Percentiles rank a stretch among this genome's conserved stretches.
phyloP scores from a whole-genome alignment of 1,140 invertebrate genomes.

The Drosophila azteca region DNA sequence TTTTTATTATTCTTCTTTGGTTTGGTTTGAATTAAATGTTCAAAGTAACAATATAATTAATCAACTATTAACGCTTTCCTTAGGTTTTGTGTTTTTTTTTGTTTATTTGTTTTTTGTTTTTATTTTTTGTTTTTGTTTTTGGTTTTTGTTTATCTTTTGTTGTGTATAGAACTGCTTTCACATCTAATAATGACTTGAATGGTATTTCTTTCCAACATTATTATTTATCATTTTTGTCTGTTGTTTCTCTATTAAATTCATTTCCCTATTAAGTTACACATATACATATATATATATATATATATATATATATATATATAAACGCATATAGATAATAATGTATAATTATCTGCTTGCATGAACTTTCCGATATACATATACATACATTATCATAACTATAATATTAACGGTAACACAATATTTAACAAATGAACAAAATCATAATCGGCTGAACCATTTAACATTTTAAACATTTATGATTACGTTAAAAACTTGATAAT shows the following conservation, averaged over 20 bases:
- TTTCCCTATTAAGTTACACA: conserved; percentile 76
- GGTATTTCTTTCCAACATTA: conserved; percentile 76
- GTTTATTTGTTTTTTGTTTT: conserved; percentile 43
- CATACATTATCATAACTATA: conserved; percentile 78
- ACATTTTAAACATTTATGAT: conserved; percentile 77
- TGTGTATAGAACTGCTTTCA: conserved; percentile 75
- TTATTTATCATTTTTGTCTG: conserved; percentile 53
- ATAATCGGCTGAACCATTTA: conserved; percentile 74
- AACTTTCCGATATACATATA: conserved; percentile 77
- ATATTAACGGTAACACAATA: conserved; percentile 67
- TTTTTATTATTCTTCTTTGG: conserved; percentile 67
- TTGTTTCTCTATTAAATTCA: conserved; percentile 74
- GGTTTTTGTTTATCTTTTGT: conserved; percentile 44
- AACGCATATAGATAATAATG: conserved; percentile 47
- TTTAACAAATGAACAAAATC: conserved; percentile 36
- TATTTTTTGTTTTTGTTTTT: conserved; percentile 24
- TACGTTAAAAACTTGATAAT: conserved; percentile 74
- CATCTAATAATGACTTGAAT: conserved; percentile 80
- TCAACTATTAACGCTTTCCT: conserved; percentile 78
- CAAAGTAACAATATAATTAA: conserved; percentile 82
- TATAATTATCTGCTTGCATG: conserved; percentile 63
- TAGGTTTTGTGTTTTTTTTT: conserved; percentile 36
- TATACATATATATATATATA: conserved; percentile 52
- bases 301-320: conserved; percentile 49
- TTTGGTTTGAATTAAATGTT: conserved; percentile 72